Evolutionary conservation across 1,140 invertebrate species (phyloP).

Genomic region (Harlomillsia oculata): DNA sequence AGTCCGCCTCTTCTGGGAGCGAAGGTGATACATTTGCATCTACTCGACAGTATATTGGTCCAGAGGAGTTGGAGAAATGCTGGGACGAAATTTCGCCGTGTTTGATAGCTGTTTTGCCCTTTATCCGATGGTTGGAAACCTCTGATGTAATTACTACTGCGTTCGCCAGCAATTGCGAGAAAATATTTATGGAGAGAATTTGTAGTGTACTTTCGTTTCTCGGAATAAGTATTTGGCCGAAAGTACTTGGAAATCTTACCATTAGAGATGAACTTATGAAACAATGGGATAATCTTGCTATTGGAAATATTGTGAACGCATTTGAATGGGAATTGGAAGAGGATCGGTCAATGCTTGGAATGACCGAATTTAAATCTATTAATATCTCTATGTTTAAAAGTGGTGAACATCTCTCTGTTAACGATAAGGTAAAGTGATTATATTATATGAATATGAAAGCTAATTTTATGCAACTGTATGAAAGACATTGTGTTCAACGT

Average conservation of each 20-base stretch:
- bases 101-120: constrained; percentile 25
- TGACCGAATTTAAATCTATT: constrained; percentile 17
- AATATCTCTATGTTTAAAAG: too few relatives aligned
- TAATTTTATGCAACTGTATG: too few relatives aligned
- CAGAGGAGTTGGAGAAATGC: constrained; percentile 24
- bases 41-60: neutral
- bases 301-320: neutral
- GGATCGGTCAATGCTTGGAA: constrained; percentile 28
- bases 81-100: constrained; percentile 21
- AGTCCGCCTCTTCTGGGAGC: neutral
- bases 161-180: constrained; percentile 27
- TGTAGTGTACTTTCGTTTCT: constrained; percentile 27
- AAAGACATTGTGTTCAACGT: too few relatives aligned
- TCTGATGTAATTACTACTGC: constrained; percentile 26
- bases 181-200: constrained; percentile 22
- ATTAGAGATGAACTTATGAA: constrained; percentile 12
- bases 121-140: constrained; percentile 29
- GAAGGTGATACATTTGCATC: neutral
- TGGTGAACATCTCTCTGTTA: too few relatives aligned
- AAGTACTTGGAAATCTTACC: neutral
- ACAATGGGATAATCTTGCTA: constrained; percentile 14
- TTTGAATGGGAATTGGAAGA: constrained; percentile 26
- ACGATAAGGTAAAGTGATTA: too few relatives aligned
- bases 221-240: constrained; percentile 22
- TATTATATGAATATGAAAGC: too few relatives aligned